Evolutionary conservation across 2,888 invertebrate species (phyloP), one percentile per base, ranked within the genome.

Genomic region (Xylophagus ater): DNA sequence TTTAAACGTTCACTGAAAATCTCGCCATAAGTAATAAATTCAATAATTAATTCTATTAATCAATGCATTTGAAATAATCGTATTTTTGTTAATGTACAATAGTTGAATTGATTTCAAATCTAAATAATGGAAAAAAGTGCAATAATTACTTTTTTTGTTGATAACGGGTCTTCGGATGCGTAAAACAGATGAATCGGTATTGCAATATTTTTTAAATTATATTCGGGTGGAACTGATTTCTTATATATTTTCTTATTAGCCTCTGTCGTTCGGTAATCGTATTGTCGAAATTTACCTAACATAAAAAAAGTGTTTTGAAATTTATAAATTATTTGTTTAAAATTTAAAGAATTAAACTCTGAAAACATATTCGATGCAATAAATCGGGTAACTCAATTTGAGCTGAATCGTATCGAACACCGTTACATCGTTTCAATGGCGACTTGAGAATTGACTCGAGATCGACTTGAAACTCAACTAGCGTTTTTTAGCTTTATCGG

Each of bases 261-360:
- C 12, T 49, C 45, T 12, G 51, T 47, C 17, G 56, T 53, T 39
- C 47, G 47, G 43, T 59, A 58, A 46, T 60, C 59, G 44, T 47
- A 60, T 44, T 59, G 56, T 40, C 55, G 58, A 40, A 58, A 59
- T 51, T 57, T 57, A 19, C 58, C 59, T 59, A 37, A 34, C 25
- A 2, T 35, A 34, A 32, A 39, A 20, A 36, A 28, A 17, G n/a
- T 26, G 10, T 26, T 12, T 26, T 26, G 6, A 26, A 4, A 12
- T 26, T 6, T 4, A 17, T 1, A 9, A 10, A 26, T n/a, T n/a
- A n/a, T n/a, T n/a, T n/a, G n/a, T n/a, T n/a, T n/a, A n/a, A n/a
- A n/a, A n/a, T n/a, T n/a, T n/a, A n/a, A n/a, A n/a, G n/a, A n/a
- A n/a, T n/a, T n/a, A n/a, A n/a, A n/a, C n/a, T n/a, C n/a, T n/a